phyloP scores from a whole-genome alignment of 1,140 invertebrate genomes.

The Batillaria attramentaria region DNA sequence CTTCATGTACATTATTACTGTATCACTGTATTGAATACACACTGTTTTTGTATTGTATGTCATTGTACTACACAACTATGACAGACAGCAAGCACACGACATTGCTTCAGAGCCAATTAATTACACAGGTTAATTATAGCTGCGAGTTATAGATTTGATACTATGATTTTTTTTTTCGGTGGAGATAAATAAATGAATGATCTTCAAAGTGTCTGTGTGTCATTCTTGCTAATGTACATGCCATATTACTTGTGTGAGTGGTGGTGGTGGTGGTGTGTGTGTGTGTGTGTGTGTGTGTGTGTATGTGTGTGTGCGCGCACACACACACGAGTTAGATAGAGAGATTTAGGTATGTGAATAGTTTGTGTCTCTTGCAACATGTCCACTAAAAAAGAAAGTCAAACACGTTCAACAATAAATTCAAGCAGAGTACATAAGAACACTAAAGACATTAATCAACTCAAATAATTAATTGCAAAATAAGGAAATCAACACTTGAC shows the following conservation, averaged over 20 bases:
- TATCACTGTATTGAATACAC: not conserved
- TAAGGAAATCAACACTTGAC: no score
- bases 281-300: not conserved
- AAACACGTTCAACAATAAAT: no score
- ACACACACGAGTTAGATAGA: no score
- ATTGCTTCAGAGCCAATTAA: conserved; percentile 2
- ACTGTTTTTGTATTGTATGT: not conserved
- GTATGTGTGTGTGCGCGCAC: no score
- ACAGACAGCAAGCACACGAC: not conserved
- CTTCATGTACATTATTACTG: not conserved
- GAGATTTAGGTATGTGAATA: no score
- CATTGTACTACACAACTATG: not conserved
- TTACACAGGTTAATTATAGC: not conserved
- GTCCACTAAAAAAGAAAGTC: no score
- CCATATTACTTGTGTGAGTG: not conserved
- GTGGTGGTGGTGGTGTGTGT: not conserved
- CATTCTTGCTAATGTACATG: not conserved
- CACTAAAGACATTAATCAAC: no score
- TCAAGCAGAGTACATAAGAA: no score
- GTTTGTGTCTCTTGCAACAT: no score
- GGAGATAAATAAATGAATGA: not conserved
- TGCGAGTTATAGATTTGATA: conserved; percentile 13
- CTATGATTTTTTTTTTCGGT: conserved; percentile 7
- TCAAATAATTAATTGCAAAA: no score
- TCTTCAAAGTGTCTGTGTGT: no score